Base-by-base conservation (phyloP, 2,113 vertebrate genomes). In the Eleginops maclovinus region DNA sequence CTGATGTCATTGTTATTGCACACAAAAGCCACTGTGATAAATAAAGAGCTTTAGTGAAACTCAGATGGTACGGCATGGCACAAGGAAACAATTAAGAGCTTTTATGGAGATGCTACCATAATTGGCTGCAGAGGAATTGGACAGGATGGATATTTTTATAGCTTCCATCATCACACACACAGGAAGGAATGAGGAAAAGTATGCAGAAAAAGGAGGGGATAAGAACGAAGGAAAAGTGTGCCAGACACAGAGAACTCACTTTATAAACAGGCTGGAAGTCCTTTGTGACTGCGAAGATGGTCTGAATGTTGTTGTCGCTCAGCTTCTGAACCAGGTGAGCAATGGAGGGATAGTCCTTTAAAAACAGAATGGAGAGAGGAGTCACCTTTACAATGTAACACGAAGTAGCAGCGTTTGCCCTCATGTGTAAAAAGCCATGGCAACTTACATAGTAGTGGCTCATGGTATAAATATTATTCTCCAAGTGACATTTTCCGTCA, bases 301-400 rank as follows among this genome's bases (percentile, higher is more conserved):
- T 99, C 90, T 99, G 98, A 85, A 99, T 99, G 84, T 99, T 99
- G 93, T 99, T 99, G 91, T 99, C 98, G 41, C 98, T 99, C 77
- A 99, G 94, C 87, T 99, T 99, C 91, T 99, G 98, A 43, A 99
- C 97, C 70, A 99, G 95, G 85, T 99, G 98, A 88, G 98, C 98
- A 72, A 99, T 99, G 28, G 98, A 99, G 16, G 98, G 98, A 80
- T 99, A 99, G 92, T 99, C 98, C 98, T 99, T 84, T 0, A 91
- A 91, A n/a, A 73, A 82, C n/a, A 79, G 41, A 65, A 63, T 3
- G 51, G 22, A 41, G 72, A 28, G 41, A 75, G 74, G 64, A 28
- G 1, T 2, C 44, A 62, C 0, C 59, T 40, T 51, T 47, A 24
- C 4, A 54, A 1, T n/a, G 11, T 1, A 44, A 51, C 9, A 55